These are phyloP conservation scores for Phocides pigmalion DNA, from an alignment of 1,140 invertebrate genomes.

Conservation along the genomic window DNA sequence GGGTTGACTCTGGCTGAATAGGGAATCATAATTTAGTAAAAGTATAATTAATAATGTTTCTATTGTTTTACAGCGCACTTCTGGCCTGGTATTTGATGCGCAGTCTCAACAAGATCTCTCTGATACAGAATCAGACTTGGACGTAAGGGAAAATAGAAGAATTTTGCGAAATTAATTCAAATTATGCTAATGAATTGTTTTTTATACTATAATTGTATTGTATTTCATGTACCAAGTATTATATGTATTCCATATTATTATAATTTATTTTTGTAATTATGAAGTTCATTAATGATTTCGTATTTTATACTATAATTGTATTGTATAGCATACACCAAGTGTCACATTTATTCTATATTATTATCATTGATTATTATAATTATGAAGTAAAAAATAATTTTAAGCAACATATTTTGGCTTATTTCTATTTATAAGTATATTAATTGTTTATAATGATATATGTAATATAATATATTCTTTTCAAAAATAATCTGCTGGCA, in stretches of 20 bases:
- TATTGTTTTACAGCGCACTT: slow-evolving; percentile 49
- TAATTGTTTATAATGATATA: neutral
- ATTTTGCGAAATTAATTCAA: slow-evolving; percentile 19
- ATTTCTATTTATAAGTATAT: neutral
- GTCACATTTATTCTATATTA: neutral
- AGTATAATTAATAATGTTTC: neutral
- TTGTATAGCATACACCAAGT: no score
- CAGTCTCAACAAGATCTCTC: slow-evolving; percentile 50
- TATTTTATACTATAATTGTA: no score
- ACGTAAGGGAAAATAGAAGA: slow-evolving; percentile 33
- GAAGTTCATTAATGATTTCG: no score
- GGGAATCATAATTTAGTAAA: no score
- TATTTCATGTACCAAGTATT: no score
- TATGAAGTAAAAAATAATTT: no score
- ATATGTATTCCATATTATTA: no score
- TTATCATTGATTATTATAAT: no score
- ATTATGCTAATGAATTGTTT: neutral
- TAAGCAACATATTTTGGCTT: neutral
- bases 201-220: no score
- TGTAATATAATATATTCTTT: slow-evolving; percentile 4
- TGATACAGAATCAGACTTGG: slow-evolving; percentile 55
- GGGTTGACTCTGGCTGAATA: no score
- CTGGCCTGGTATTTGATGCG: slow-evolving; percentile 43
- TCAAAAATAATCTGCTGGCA: slow-evolving; percentile 29
- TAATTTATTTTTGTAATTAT: no score